Percentiles rank a stretch among this genome's conserved stretches.
phyloP scores from a whole-genome alignment of 2,888 invertebrate species.

The Tipula vernalis region DNA sequence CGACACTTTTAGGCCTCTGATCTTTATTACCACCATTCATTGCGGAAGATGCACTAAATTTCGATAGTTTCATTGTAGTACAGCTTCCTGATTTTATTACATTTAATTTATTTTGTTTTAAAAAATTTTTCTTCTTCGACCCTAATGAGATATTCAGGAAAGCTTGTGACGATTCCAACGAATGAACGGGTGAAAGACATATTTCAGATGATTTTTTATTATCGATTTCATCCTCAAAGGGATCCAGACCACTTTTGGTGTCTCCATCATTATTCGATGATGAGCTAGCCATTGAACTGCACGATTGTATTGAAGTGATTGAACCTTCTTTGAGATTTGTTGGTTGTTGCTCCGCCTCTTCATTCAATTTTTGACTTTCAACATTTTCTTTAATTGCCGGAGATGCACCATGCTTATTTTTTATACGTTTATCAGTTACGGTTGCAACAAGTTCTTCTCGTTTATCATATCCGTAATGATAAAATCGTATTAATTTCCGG shows the following conservation, averaged over 20 bases:
- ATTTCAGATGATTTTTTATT: background rate
- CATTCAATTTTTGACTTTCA: background rate
- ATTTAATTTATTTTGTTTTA: background rate
- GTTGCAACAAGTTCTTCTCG: background rate
- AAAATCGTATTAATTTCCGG: conserved; percentile 60
- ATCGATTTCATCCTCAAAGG: background rate
- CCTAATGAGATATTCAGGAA: background rate
- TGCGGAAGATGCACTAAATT: background rate
- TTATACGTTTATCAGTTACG: background rate
- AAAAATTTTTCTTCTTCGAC: background rate
- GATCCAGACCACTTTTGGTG: background rate
- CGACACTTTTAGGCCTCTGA: background rate
- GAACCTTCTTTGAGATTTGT: background rate
- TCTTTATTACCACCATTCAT: background rate
- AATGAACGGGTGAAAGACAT: background rate
- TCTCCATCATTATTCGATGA: background rate
- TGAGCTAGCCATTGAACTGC: background rate
- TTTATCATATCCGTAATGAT: conserved; percentile 53
- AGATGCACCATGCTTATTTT: background rate
- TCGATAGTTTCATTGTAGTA: background rate
- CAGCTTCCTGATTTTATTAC: background rate
- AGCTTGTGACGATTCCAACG: background rate
- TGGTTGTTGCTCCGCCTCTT: background rate
- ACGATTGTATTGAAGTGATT: background rate
- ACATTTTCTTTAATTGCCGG: background rate